Conservation (phyloP, 2,888 invertebrate genomes). For the Agriopis aurantiaria region DNA sequence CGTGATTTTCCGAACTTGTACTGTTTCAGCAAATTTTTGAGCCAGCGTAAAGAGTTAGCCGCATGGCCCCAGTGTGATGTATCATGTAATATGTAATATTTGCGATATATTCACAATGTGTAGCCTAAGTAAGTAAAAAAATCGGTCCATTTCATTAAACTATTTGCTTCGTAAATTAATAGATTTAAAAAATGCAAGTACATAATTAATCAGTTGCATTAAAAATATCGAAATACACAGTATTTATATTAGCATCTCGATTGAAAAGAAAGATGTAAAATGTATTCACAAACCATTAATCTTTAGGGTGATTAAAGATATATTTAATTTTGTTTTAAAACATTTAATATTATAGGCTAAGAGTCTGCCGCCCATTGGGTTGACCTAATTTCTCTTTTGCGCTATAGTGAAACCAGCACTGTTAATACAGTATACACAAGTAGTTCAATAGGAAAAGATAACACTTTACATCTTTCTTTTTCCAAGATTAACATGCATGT, state of each 20-base stretch:
- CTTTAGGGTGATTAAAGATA: not conserved
- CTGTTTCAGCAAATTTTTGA: too few species aligned
- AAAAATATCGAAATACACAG: conserved; percentile 57
- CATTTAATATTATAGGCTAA: too few species aligned
- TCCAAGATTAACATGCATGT: conserved; percentile 17
- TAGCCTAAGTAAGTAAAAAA: not conserved
- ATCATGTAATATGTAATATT: too few species aligned
- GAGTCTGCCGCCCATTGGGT: too few species aligned
- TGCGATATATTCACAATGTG: not conserved
- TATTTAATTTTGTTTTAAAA: not conserved
- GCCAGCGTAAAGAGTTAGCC: too few species aligned
- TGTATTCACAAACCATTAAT: not conserved
- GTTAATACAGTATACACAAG: too few species aligned
- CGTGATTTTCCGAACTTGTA: too few species aligned
- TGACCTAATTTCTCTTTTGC: too few species aligned
- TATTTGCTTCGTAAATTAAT: not conserved
- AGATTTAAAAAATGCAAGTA: conserved; percentile 29
- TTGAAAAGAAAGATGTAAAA: conserved; percentile 41
- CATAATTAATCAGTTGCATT: conserved; percentile 48
- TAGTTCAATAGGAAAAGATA: too few species aligned
- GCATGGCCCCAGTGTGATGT: too few species aligned
- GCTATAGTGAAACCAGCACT: not conserved
- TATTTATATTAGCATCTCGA: conserved; percentile 43
- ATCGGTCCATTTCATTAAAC: not conserved
- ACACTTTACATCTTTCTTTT: conserved; percentile 15